Base-by-base conservation (phyloP, 2,888 invertebrate genomes). In the Harmothoe impar region DNA sequence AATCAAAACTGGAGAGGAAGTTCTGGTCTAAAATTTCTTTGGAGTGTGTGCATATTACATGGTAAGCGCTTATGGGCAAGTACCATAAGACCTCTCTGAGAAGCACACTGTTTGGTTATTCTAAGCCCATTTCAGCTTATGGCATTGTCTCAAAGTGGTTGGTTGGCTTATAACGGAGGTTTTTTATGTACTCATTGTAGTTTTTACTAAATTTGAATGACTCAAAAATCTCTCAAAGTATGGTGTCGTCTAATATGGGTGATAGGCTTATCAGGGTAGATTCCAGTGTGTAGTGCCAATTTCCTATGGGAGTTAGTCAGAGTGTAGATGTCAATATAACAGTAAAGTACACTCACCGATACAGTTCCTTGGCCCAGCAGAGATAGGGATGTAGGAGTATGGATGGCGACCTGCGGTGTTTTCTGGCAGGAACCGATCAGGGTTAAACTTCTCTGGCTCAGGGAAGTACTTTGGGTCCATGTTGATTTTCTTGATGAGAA, bases 391-490 rank as follows among this genome's bases (percentile, higher is more conserved):
- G 92, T 95, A 96, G 33, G 96, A 94, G 93, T 94, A 96, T 1
- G 96, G 95, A 93, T 98, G 98, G 91, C 98, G 97, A 93, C 97
- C 97, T 88, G 97, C 97, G 92, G 97, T 97, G 92, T 97, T 97
- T 93, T 97, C 97, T 0, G 98, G 97, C 92, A 97, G 94, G 95
- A 98, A 98, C 92, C 98, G 96, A 89, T 98, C 98, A 0, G 98
- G 98, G 96, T 98, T 97, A 95, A 98, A 98, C 92, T 96, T 96
- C 78, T 97, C 96, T 0, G 98, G 97, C 92, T 97, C 96, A 0
- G 97, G 96, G 96, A 97, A 98, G 89, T 97, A 96, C n/a, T 97
- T 96, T 0, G 97, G 96, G 94, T 97, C 96, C 10, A 97, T 96
- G 94, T 98, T 97, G 12, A 96, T 93, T 31, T 94, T 94, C 54